Base-by-base conservation (phyloP, 2,888 invertebrate species). In the Campoletis raptor region DNA sequence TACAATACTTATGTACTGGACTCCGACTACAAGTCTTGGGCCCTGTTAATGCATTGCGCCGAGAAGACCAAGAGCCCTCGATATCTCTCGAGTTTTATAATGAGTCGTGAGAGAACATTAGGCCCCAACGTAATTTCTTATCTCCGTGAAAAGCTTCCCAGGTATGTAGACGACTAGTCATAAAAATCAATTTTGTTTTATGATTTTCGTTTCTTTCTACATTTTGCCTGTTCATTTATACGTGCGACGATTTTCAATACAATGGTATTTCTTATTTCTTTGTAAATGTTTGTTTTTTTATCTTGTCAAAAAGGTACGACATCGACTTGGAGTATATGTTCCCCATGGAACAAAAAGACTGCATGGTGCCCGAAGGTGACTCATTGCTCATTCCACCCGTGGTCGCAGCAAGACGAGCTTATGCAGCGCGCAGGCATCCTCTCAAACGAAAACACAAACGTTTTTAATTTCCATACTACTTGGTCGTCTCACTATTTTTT, bases 1-100 rank as follows among this genome's bases (percentile, higher is more conserved):
- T 98, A 98, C 95, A 98, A 98, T 92, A 98, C 98, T 0, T 98
- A 97, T 92, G 97, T 98, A 0, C 93, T 98, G 90, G 98, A 98
- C 92, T 97, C 98, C 0, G 98, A 98, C 93, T 97, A 98, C 93
- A 96, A 96, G 83, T 97, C 97, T 1, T 98, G 98, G 98, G 96
- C 97, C 0, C 94, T 98, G 66, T 95, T 98, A 42, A 96, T 98
- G 92, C 98, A 98, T 92, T 98, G 98, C 90, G 98, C 98, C 0
- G 98, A 98, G 92, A 97, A 98, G 94, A 95, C 96, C 72, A 96
- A 96, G 89, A 97, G 96, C 66, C 96, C 97, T 0, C 95, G 98
- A 72, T 98, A 98, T 93, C 95, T 98, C 54, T 98, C 98, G 40
- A 98, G 98, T 73, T 97, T 98, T 92, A 96, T 98, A 52, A 95